These are phyloP conservation scores for Hippocampus comes DNA, from an alignment of 2,113 vertebrate genomes.

Conservation along the genomic window DNA sequence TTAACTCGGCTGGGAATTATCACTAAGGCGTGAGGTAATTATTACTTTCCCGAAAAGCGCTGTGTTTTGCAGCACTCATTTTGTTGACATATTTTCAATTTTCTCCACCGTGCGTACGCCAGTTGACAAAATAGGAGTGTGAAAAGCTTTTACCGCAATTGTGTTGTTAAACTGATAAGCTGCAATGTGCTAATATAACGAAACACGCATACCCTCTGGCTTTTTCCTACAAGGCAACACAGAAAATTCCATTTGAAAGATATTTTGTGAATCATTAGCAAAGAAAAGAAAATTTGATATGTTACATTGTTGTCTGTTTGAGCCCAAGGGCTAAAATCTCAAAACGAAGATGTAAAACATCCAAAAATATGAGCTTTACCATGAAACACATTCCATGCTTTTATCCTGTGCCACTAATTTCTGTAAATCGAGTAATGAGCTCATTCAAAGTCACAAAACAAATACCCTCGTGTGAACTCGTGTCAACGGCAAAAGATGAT, in stretches of 20 bases:
- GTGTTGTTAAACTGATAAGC: conserved; percentile 10
- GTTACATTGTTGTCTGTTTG: not conserved
- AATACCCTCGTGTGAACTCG: not conserved
- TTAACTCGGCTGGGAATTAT: not conserved
- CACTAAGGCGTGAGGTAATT: not conserved
- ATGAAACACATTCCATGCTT: not conserved
- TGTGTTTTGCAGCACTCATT: conserved; percentile 11
- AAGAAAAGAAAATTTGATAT: not conserved
- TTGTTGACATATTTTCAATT: conserved; percentile 7
- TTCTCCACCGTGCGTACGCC: not conserved
- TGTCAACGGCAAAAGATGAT: not conserved
- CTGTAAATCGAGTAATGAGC: not conserved
- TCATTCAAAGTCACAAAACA: not conserved
- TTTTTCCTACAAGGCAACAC: not conserved
- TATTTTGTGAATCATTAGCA: not conserved
- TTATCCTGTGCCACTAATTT: not conserved
- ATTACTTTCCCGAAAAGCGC: not conserved
- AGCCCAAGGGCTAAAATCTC: not conserved
- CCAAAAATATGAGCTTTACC: not conserved
- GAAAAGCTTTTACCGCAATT: not conserved
- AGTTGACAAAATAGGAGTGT: conserved; percentile 3
- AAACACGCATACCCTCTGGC: not conserved
- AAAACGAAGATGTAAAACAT: not conserved
- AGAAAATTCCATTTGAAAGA: not conserved
- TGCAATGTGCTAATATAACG: not conserved